These are phyloP conservation scores for Diachrysia chrysitis DNA, from an alignment of 2,888 invertebrate species.

Conservation along the genomic window DNA sequence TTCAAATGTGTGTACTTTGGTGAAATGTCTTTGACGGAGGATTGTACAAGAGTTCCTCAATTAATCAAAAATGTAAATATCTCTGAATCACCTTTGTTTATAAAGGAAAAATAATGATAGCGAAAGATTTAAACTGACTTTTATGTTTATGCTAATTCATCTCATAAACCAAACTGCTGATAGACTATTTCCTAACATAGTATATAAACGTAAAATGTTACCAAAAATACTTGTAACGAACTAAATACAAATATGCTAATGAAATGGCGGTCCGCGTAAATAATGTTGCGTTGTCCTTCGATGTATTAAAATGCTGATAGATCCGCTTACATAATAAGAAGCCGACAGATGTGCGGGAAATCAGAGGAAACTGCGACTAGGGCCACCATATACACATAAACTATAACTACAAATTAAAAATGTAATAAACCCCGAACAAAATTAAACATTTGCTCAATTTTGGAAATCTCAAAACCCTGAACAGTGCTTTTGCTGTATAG, in stretches of 20 bases:
- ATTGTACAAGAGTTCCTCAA: too few species aligned
- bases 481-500: too few species aligned
- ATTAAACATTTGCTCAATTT: too few species aligned
- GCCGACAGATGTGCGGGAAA: slow-evolving; percentile 22
- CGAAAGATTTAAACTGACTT: background rate
- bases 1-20: too few species aligned
- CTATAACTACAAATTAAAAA: too few species aligned
- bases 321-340: slow-evolving; percentile 27
- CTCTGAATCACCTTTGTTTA: too few species aligned
- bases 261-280: slow-evolving; percentile 1
- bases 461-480: too few species aligned
- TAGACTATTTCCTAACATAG: background rate
- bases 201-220: background rate
- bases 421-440: too few species aligned
- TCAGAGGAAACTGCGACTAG: slow-evolving; percentile 10
- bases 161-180: background rate
- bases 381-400: background rate
- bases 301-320: slow-evolving; percentile 24
- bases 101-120: too few species aligned
- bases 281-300: slow-evolving; percentile 21
- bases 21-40: too few species aligned
- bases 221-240: background rate
- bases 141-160: background rate
- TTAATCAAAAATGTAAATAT: too few species aligned
- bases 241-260: slow-evolving; percentile 2